Evolutionary conservation across 53 echinoderm and acorn worm species (phyloP).

Genomic region (Patiria pectinifera): DNA sequence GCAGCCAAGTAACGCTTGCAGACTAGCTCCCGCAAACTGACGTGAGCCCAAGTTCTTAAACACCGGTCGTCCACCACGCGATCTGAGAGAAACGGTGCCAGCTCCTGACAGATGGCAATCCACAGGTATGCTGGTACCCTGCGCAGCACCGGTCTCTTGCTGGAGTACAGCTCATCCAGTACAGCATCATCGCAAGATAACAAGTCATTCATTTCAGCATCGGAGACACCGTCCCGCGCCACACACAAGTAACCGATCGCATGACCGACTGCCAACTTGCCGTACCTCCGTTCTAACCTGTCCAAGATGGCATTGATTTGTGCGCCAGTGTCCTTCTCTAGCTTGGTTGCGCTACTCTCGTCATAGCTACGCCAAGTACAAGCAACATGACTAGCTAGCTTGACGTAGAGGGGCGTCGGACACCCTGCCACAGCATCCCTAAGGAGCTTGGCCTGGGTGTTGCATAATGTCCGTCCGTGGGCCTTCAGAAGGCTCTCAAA

Average conservation of each 20-base stretch:
- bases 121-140: conserved; percentile 85
- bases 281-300: conserved; percentile 83
- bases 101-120: conserved; percentile 86
- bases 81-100: conserved; percentile 76
- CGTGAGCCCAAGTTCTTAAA: conserved; percentile 79
- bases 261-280: conserved; percentile 73
- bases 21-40: conserved; percentile 77
- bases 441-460: conserved; percentile 71
- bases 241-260: conserved; percentile 75
- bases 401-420: conserved; percentile 80
- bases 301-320: conserved; percentile 77
- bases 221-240: conserved; percentile 83
- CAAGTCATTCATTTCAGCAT: conserved; percentile 94
- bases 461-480: conserved; percentile 82
- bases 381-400: conserved; percentile 80
- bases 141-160: conserved; percentile 71
- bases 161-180: conserved; percentile 75
- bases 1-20: conserved; percentile 74
- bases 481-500: conserved; percentile 77
- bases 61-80: conserved; percentile 68
- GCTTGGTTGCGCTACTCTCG: conserved; percentile 53
- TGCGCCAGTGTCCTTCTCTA: conserved; percentile 68
- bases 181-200: conserved; percentile 91
- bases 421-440: conserved; percentile 71
- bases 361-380: conserved; percentile 83